A percentile compares a stretch with the other conserved stretches of the same genome.
phyloP scores from a whole-genome alignment of 35 echinoderm and acorn worm species.

The Patiria miniata region DNA sequence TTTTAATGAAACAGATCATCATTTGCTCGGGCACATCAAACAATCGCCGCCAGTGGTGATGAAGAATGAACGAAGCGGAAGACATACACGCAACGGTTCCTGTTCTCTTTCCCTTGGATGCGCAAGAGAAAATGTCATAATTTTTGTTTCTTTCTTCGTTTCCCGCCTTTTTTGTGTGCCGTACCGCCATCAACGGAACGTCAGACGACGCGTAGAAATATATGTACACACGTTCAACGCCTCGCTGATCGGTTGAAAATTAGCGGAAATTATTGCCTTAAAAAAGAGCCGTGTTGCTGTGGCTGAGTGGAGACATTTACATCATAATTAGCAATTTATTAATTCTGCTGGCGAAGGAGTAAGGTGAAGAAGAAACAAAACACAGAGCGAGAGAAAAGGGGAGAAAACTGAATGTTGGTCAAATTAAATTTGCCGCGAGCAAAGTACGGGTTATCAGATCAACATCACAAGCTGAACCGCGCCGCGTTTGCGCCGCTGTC shows the following conservation, averaged over 20 bases:
- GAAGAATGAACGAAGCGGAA: background rate
- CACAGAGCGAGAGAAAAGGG: too few species aligned
- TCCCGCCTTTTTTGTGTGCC: background rate
- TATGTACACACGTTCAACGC: too few species aligned
- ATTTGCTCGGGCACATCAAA: background rate
- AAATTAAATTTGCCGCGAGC: too few species aligned
- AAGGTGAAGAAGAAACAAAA: background rate
- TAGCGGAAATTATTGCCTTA: slow-evolving; percentile 11
- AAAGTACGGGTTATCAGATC: too few species aligned
- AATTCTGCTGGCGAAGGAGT: background rate
- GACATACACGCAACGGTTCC: background rate
- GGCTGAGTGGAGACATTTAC: slow-evolving; percentile 18
- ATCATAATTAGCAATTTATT: slow-evolving; percentile 32
- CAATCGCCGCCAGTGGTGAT: background rate
- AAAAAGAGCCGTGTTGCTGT: background rate
- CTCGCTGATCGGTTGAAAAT: background rate
- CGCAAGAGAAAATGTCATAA: slow-evolving; percentile 11
- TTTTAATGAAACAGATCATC: slow-evolving; percentile 29
- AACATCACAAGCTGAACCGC: too few species aligned
- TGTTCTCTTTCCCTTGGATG: slow-evolving; percentile 7
- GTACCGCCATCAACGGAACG: background rate
- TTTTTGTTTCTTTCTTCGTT: background rate
- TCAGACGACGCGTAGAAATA: background rate
- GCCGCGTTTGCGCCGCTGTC: too few species aligned
- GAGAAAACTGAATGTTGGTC: too few species aligned